A percentile compares a stretch with the other conserved stretches of the same genome.
Evolutionary conservation across 2,888 invertebrate genomes (phyloP).

Genomic region (Aplocera efformata): DNA sequence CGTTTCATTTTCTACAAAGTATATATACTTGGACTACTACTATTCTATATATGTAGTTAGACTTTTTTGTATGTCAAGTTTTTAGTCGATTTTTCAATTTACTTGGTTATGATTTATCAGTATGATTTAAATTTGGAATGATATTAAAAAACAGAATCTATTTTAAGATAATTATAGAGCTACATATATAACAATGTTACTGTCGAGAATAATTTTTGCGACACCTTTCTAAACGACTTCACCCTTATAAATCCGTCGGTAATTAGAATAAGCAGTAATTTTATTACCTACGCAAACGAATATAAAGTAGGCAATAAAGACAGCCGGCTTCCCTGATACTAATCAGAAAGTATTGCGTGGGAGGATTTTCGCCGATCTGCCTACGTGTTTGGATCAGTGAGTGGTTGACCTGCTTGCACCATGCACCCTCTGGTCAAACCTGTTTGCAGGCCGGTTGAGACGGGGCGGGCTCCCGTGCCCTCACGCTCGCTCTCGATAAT

Average conservation of each 20-base stretch:
- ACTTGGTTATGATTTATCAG: too few relatives aligned
- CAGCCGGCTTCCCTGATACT: conserved; percentile 37
- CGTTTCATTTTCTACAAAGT: too few relatives aligned
- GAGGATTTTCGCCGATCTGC: conserved; percentile 63
- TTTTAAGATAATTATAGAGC: too few relatives aligned
- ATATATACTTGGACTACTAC: too few relatives aligned
- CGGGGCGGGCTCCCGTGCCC: conserved; percentile 31
- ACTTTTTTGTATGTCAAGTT: too few relatives aligned
- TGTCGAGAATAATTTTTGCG: neutral
- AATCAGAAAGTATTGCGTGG: conserved; percentile 56
- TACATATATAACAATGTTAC: too few relatives aligned
- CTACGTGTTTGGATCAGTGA: conserved; percentile 66
- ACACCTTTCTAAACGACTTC: conserved; percentile 12
- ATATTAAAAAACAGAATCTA: too few relatives aligned
- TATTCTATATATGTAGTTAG: too few relatives aligned
- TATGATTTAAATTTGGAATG: too few relatives aligned
- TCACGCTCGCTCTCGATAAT: conserved; percentile 32
- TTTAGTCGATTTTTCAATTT: too few relatives aligned
- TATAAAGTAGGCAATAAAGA: conserved; percentile 25
- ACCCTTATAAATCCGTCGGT: conserved; percentile 17
- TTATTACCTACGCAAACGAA: conserved; percentile 20
- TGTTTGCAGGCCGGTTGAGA: conserved; percentile 47
- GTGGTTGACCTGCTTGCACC: conserved; percentile 67
- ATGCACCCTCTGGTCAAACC: conserved; percentile 62
- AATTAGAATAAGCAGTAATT: conserved; percentile 21